Percentiles rank a stretch among this genome's conserved stretches.
Evolutionary conservation across 2,888 invertebrate genomes (phyloP).

Genomic region (Drosophila stalkeri): DNA sequence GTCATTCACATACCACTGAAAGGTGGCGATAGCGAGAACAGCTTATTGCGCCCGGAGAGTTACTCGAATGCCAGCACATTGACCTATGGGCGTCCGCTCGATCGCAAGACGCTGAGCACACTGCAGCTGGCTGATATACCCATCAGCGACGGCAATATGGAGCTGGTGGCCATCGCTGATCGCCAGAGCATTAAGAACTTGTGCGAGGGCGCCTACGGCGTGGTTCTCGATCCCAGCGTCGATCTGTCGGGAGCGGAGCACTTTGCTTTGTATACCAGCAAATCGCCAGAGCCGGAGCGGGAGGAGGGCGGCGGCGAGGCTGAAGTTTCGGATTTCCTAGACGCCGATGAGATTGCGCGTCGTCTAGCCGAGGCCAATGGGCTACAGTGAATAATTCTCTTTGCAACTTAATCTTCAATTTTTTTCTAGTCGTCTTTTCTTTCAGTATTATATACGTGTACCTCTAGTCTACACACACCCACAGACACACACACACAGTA

Average conservation of each 20-base stretch:
- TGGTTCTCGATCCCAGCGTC: slow-evolving; percentile 86
- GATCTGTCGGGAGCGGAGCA: slow-evolving; percentile 94
- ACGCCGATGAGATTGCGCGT: slow-evolving; percentile 85
- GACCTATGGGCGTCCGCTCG: slow-evolving; percentile 83
- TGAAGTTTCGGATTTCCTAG: slow-evolving; percentile 89
- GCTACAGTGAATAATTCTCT: slow-evolving; percentile 65
- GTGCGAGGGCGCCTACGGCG: slow-evolving; percentile 84
- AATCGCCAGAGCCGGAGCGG: slow-evolving; percentile 92
- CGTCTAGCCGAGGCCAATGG: slow-evolving; percentile 83
- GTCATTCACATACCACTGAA: slow-evolving; percentile 89
- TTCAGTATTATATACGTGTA: slow-evolving; percentile 66
- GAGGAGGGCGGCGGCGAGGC: slow-evolving; percentile 89
- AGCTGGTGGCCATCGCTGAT: slow-evolving; percentile 87
- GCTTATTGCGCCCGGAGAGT: slow-evolving; percentile 85
- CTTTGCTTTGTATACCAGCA: slow-evolving; percentile 93
- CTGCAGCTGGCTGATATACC: slow-evolving; percentile 85
- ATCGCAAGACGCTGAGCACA: slow-evolving; percentile 85
- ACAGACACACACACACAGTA: slow-evolving; percentile 19
- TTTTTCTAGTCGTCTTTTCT: slow-evolving; percentile 74
- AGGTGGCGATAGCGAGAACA: slow-evolving; percentile 86
- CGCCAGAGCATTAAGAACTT: slow-evolving; percentile 85
- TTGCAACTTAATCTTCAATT: slow-evolving; percentile 41
- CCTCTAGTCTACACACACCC: slow-evolving; percentile 35
- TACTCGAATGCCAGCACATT: slow-evolving; percentile 83
- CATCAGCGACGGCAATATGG: slow-evolving; percentile 86